Base-by-base conservation (phyloP, 2,888 invertebrate genomes). In the Agrenia bidenticulata region DNA sequence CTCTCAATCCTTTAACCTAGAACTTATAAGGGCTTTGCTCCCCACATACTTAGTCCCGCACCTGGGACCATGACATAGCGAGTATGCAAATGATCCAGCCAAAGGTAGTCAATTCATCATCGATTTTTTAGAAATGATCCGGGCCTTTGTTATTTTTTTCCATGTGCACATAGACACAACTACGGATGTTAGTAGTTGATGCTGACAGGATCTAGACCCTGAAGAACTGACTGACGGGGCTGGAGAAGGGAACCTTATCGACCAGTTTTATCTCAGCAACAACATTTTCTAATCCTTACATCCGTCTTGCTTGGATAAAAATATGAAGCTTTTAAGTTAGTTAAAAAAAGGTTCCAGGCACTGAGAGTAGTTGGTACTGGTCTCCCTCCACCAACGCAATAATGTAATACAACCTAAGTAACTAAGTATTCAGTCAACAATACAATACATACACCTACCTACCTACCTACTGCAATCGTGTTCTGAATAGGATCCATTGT, bases 11-110 rank as follows among this genome's bases (percentile, higher is more conserved):
- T 32, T 11, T 32, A 32, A 11, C 5, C 32, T 32, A 11, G 32
- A 11, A 32, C 5, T 11, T 32, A 7, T 32, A 32, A 32, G 4
- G 32, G 32, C 11, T 7, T 11, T 32, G 32, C 32, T 32, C 11
- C 32, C 32, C 32, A 7, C 11, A 32, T 32, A 11, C 45, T 45
- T 4, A 45, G 45, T 45, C 45, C 45, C 45, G 45, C 45, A 45
- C 45, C 45, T 45, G 45, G 45, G 15, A 45, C 24, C 32, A 57
- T 57, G 56, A 57, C 56, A 57, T 57, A 37, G 56, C 56, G 21
- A 41, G 32, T 57, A 57, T 57, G 56, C 41, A 57, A 57, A 57
- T 57, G 45, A 45, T 45, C 45, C 45, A 17, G 45, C 45, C 45
- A 19, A 45, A 45, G 45, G 45, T 45, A 45, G 45, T 45, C 45